Conservation (phyloP, 2,888 invertebrate species). For the Euproctis similis region DNA sequence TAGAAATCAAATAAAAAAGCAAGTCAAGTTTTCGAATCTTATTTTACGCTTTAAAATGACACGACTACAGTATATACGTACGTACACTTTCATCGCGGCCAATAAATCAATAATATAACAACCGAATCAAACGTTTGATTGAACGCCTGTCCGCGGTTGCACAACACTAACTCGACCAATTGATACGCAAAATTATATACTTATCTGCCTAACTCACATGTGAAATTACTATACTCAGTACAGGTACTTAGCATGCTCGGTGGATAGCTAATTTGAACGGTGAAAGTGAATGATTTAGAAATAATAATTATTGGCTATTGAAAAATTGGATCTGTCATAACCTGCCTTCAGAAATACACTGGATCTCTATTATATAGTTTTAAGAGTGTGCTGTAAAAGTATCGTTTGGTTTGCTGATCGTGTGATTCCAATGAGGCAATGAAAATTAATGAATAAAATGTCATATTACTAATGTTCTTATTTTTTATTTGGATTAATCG, state of each 20-base stretch:
- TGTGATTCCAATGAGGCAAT: no score
- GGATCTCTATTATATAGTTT: no score
- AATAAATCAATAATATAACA: constrained; percentile 22
- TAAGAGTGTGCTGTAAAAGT: no score
- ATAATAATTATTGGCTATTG: no score
- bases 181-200: constrained; percentile 36
- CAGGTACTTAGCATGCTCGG: constrained; percentile 19
- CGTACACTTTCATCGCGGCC: constrained; percentile 13
- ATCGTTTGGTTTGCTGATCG: no score
- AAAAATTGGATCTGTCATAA: no score
- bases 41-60: constrained; percentile 1
- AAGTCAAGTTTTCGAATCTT: background rate
- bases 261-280: constrained; percentile 27
- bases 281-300: constrained; percentile 32
- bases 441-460: no score
- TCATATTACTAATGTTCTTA: no score
- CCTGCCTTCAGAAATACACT: no score
- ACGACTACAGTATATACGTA: background rate
- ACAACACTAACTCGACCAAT: constrained; percentile 36
- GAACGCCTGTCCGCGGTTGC: constrained; percentile 26
- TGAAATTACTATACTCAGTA: constrained; percentile 26
- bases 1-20: background rate
- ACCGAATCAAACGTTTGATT: constrained; percentile 18
- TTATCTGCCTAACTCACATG: no score
- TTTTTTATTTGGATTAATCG: no score